These are phyloP conservation scores for Neuroscelio doddi DNA, from an alignment of 2,888 invertebrate genomes.

Conservation along the genomic window DNA sequence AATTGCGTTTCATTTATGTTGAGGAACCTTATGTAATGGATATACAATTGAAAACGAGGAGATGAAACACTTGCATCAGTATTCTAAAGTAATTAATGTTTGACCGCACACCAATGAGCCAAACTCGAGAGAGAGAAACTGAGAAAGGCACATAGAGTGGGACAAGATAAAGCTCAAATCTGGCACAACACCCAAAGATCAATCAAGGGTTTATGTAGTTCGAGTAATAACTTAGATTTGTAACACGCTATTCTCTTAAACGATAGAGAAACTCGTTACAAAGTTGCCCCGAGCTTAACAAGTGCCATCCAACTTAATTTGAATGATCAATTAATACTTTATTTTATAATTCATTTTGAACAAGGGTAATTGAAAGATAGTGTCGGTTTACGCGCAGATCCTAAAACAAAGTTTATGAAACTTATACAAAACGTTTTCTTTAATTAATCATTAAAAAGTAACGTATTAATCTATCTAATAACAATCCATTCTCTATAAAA, in stretches of 20 bases:
- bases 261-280: conserved; percentile 11
- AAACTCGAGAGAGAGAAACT: background rate
- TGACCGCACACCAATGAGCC: conserved; percentile 4
- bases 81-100: conserved; percentile 14
- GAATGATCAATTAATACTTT: no score
- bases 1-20: background rate
- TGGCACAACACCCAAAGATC: conserved; percentile 6
- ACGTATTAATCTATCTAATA: no score
- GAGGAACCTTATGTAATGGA: background rate
- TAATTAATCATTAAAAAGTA: no score
- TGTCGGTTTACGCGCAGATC: no score
- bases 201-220: conserved; percentile 9
- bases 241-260: background rate
- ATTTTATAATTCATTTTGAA: no score
- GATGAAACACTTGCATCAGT: conserved; percentile 4
- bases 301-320: background rate
- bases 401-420: no score
- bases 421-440: no score
- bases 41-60: conserved; percentile 2
- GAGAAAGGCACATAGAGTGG: background rate
- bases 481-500: no score
- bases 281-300: background rate
- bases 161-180: conserved; percentile 7
- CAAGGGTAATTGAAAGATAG: no score
- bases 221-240: conserved; percentile 8